Base-by-base conservation (phyloP, 2,797 vertebrate genomes). In the Clarias fuscus region DNA sequence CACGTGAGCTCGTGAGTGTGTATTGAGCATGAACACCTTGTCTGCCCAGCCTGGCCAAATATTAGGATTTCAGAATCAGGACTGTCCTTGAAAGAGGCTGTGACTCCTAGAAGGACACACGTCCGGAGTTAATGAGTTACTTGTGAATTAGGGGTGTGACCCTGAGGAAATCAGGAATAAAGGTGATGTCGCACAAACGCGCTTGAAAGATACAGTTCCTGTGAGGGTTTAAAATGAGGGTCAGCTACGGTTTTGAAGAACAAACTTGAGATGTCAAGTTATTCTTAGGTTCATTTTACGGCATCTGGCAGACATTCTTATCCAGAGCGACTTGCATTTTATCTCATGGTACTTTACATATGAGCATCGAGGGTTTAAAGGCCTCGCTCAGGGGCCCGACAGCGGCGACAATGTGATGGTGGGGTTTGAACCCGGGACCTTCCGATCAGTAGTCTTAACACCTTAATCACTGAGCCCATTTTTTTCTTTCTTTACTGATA, bases 71-170 rank as follows among this genome's bases (percentile, higher is more conserved):
- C 65, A 78, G 65, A 53, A 43, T 43, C 33, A 77, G 43, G 27
- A 67, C 78, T 71, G 37, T 6, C 33, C 84, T 78, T 71, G 81
- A 82, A 56, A 53, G 30, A 14, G 18, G 80, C 80, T 68, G 17
- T 13, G 64, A 58, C 64, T 71, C 15, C n/a, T 33, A 22, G 64
- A 71, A 83, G 27, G 37, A 30, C 27, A 5, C 65, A 24, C 40
- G 24, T 67, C 53, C 18, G n/a, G 64, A 82, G 81, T 83, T 83
- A 83, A 58, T 70, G 27, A 71, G 81, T 83, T 58, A 58, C 81
- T 58, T 58, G 43, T 82, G 43, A 70, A 68, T 82, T 22, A 30
- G 17, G 80, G 43, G 17, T 24, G 43, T 68, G 27, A 56, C 64
- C 2, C 13, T 8, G 64, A 82, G 43, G 4, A 18, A 48, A n/a